Evolutionary conservation across 2,888 invertebrate genomes (phyloP).

Genomic region (Pristionchus maxplancki): DNA sequence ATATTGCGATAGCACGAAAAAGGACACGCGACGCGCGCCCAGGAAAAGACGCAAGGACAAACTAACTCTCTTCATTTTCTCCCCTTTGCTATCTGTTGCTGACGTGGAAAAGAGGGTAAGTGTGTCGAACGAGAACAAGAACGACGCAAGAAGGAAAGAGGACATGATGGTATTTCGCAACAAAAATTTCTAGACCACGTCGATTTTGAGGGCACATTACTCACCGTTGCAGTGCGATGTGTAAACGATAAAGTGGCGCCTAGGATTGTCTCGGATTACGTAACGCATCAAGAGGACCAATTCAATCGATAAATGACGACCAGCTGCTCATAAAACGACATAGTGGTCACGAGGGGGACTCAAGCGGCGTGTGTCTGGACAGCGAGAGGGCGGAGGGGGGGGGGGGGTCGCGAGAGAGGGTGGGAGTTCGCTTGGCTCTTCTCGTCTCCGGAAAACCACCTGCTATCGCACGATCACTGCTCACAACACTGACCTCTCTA

Average conservation of each 20-base stretch:
- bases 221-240: constrained; percentile 31
- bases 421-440: not conserved
- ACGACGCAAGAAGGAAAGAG: not conserved
- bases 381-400: not conserved
- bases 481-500: constrained; percentile 4
- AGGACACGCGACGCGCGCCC: not conserved
- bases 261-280: not conserved
- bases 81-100: not conserved
- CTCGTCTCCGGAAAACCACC: not conserved
- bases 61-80: not conserved
- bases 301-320: not conserved
- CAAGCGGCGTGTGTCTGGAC: not conserved
- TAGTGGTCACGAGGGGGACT: constrained; percentile 4
- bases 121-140: not conserved
- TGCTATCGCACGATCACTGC: not conserved
- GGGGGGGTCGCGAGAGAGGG: not conserved
- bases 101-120: not conserved
- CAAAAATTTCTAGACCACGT: not conserved
- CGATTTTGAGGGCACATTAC: constrained; percentile 1
- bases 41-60: constrained; percentile 10
- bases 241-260: not conserved
- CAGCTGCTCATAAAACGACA: not conserved
- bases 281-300: not conserved
- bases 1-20: not conserved
- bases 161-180: not conserved